Evolutionary conservation across 2,888 invertebrate species (phyloP).

Genomic region (Lingula anatina): DNA sequence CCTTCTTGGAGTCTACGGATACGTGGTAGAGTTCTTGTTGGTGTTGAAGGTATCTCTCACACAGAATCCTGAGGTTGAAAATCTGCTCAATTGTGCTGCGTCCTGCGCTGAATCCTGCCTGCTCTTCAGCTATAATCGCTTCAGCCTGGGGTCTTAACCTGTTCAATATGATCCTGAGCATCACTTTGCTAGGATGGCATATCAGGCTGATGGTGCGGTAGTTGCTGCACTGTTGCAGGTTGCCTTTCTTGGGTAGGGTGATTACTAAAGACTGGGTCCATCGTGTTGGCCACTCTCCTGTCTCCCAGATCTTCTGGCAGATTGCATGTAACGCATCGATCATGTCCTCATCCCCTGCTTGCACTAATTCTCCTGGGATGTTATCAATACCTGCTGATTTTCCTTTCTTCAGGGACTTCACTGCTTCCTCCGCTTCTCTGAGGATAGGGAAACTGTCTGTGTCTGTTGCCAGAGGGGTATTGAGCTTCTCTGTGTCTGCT

Average conservation of each 20-base stretch:
- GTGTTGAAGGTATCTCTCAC: conserved; percentile 5
- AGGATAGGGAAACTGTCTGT: conserved; percentile 6
- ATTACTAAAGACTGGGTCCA: conserved; percentile 6
- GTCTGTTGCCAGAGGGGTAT: background rate
- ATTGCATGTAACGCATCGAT: background rate
- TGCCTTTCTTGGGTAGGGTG: conserved; percentile 11
- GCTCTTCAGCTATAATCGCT: conserved; percentile 9
- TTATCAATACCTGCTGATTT: conserved; percentile 10
- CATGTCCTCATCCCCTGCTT: background rate
- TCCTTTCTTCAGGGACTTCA: conserved; percentile 10
- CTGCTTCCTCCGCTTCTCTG: conserved; percentile 8
- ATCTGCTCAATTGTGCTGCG: conserved; percentile 9
- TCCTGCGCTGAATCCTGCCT: conserved; percentile 7
- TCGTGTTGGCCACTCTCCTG: background rate
- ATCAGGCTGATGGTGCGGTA: conserved; percentile 11
- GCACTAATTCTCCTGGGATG: conserved; percentile 9
- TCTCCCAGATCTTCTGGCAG: background rate
- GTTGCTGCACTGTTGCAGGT: conserved; percentile 6
- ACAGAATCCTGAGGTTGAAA: conserved; percentile 5
- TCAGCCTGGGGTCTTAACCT: conserved; percentile 8
- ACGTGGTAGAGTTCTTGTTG: conserved; percentile 3
- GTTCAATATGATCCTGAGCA: conserved; percentile 9
- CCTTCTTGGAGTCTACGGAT: conserved; percentile 6
- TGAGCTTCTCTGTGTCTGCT: conserved; percentile 1
- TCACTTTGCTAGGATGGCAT: conserved; percentile 9